Conservation (phyloP, 2,113 vertebrate species). For the Charina bottae region DNA sequence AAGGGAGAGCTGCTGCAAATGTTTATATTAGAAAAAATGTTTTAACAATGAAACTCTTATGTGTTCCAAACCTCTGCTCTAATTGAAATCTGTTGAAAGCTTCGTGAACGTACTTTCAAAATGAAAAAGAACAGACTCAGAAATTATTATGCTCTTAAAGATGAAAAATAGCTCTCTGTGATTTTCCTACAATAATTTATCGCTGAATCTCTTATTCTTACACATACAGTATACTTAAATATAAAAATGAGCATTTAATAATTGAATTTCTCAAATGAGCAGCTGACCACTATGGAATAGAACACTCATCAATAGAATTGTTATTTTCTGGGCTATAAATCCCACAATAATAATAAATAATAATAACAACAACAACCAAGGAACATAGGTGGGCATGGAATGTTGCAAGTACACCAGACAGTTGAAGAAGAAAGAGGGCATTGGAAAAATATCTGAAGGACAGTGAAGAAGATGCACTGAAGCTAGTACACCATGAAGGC, state of each 20-base stretch:
- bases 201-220: neutral
- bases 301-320: neutral
- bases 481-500: too few relatives aligned
- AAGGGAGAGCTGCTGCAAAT: neutral
- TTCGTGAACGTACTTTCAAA: constrained; percentile 26
- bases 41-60: constrained; percentile 9
- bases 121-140: constrained; percentile 18
- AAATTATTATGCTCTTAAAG: constrained; percentile 25
- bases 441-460: too few relatives aligned
- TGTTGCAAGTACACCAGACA: too few relatives aligned
- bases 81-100: neutral
- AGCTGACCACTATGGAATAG: neutral
- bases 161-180: constrained; percentile 7
- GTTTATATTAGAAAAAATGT: neutral
- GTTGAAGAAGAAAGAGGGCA: too few relatives aligned
- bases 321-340: neutral
- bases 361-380: too few relatives aligned
- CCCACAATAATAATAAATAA: neutral
- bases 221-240: neutral
- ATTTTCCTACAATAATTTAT: constrained; percentile 6
- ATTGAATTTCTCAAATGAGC: neutral
- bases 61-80: neutral
- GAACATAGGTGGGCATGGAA: too few relatives aligned
- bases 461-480: too few relatives aligned
- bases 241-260: neutral